A percentile compares a stretch with the other conserved stretches of the same genome.
phyloP scores from a whole-genome alignment of 2,797 vertebrate species.

The Sternotherus odoratus region DNA sequence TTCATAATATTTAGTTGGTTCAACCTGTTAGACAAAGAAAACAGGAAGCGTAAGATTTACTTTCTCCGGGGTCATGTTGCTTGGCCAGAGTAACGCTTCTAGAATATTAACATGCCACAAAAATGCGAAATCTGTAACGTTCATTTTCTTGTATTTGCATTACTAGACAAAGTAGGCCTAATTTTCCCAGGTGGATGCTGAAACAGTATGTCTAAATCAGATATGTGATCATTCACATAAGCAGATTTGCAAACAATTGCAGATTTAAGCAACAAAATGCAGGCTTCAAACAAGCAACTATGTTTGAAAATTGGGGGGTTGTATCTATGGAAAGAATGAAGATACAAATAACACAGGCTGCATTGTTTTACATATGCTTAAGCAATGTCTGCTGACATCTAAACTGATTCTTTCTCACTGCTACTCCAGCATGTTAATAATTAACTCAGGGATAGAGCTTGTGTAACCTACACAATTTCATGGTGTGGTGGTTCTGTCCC shows the following conservation, averaged over 20 bases:
- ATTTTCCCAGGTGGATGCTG: neutral
- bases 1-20: conserved; percentile 88
- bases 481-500: too few relatives aligned
- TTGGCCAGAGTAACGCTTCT: neutral
- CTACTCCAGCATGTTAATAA: neutral
- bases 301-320: neutral
- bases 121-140: neutral
- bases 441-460: neutral
- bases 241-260: neutral
- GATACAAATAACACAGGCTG: neutral
- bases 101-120: neutral
- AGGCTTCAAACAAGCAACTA: neutral
- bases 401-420: neutral
- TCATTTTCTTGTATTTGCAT: neutral
- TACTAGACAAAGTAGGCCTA: neutral
- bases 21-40: conserved; percentile 82
- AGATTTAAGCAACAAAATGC: neutral
- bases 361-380: neutral
- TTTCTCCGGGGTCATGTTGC: neutral
- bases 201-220: neutral
- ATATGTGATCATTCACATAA: neutral
- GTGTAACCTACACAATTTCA: neutral
- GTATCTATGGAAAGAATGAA: neutral
- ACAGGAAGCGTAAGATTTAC: neutral
- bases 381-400: neutral